These are phyloP conservation scores for Xanthia togata DNA, from an alignment of 2,888 invertebrate genomes.

Conservation along the genomic window DNA sequence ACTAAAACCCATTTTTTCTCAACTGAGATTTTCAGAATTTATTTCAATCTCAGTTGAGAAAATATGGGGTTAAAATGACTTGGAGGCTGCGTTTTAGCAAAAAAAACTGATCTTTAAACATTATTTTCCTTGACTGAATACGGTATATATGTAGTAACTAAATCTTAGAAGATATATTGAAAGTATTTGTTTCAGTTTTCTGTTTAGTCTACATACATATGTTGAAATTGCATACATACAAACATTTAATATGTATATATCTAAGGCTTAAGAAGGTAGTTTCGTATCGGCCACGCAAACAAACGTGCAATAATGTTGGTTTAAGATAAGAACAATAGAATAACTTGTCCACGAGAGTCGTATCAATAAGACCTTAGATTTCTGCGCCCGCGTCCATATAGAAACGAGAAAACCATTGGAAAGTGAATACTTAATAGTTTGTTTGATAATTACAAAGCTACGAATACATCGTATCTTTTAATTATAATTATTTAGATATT, in stretches of 20 bases:
- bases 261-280: constrained; percentile 26
- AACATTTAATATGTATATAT: background rate
- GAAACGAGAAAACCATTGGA: constrained; percentile 62
- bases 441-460: constrained; percentile 58
- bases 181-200: constrained; percentile 11
- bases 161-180: background rate
- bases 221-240: background rate
- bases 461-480: background rate
- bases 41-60: too few species aligned
- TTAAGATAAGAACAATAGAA: constrained; percentile 60
- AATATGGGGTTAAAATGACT: too few species aligned
- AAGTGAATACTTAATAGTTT: constrained; percentile 61
- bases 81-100: background rate
- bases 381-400: constrained; percentile 33
- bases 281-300: constrained; percentile 21
- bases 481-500: constrained; percentile 38
- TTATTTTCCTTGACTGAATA: constrained; percentile 20
- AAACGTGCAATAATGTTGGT: constrained; percentile 35
- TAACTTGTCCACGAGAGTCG: constrained; percentile 38
- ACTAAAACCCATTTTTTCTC: background rate
- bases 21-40: background rate
- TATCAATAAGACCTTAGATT: constrained; percentile 42
- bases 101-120: background rate
- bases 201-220: background rate
- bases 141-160: background rate